phyloP scores from a whole-genome alignment of 2,888 invertebrate species.

The Leucoma salicis region DNA sequence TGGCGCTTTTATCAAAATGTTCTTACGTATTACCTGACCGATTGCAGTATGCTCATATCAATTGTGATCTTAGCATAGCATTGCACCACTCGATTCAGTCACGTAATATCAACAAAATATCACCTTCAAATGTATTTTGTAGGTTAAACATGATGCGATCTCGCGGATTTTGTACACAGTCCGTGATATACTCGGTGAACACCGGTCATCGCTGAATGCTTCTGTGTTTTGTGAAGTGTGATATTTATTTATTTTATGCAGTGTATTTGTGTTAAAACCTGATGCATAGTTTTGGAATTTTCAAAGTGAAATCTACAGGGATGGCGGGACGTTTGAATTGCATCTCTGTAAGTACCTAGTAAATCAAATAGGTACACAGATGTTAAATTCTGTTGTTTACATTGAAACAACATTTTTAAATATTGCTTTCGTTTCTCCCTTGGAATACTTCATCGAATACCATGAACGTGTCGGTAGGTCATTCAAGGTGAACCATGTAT shows the following conservation, averaged over 20 bases:
- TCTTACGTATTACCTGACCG: conserved; percentile 52
- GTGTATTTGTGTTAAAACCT: conserved; percentile 33
- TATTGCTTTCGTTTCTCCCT: neutral
- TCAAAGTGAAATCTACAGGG: conserved; percentile 27
- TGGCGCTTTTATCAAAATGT: conserved; percentile 56
- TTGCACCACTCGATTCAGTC: conserved; percentile 36
- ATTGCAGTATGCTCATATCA: conserved; percentile 42
- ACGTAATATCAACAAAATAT: conserved; percentile 80
- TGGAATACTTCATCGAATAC: neutral
- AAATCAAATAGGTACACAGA: neutral
- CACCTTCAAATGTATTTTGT: conserved; percentile 81
- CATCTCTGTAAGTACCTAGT: conserved; percentile 43
- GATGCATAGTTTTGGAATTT: conserved; percentile 24
- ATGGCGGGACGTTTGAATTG: conserved; percentile 61
- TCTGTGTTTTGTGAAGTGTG: conserved; percentile 42
- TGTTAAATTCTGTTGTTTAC: neutral
- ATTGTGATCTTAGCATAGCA: conserved; percentile 35
- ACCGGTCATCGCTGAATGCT: conserved; percentile 40
- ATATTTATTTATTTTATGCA: conserved; percentile 26
- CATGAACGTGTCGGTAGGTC: conserved; percentile 58
- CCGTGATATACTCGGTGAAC: conserved; percentile 50
- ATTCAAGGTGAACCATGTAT: conserved; percentile 74
- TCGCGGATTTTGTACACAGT: conserved; percentile 73
- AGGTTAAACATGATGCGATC: conserved; percentile 79
- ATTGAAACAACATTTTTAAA: neutral